Conservation (phyloP, 2,113 vertebrate genomes). For the Mobula birostris region DNA sequence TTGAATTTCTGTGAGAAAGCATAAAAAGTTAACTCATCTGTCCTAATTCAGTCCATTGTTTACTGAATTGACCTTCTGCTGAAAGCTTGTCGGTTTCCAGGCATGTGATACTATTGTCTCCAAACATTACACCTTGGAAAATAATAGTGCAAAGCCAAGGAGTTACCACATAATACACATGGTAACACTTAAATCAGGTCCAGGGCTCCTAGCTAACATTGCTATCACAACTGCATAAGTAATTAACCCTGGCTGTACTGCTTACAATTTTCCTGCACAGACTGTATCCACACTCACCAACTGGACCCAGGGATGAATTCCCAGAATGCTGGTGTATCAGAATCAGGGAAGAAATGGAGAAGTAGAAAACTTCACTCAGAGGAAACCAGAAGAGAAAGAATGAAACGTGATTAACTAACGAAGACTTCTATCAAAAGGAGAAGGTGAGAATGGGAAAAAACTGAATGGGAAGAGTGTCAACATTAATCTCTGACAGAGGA, state of each 20-base stretch:
- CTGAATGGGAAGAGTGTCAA: neutral
- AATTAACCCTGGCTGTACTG: neutral
- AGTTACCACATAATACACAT: neutral
- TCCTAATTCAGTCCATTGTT: neutral
- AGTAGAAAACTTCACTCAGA: too few relatives aligned
- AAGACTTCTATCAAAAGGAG: neutral
- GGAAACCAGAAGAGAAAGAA: neutral
- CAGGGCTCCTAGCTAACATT: neutral
- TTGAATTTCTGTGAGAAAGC: slow-evolving; percentile 69
- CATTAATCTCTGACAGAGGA: neutral
- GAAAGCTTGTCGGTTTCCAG: neutral
- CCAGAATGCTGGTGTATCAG: too few relatives aligned
- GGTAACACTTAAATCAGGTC: neutral
- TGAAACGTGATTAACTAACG: too few relatives aligned
- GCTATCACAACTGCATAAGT: neutral
- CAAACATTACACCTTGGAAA: neutral
- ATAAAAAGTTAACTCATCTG: neutral
- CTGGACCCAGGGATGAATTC: too few relatives aligned
- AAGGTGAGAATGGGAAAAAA: neutral
- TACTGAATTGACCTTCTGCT: neutral
- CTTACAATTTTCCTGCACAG: neutral
- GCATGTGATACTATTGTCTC: neutral
- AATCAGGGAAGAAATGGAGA: neutral
- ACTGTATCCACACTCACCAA: too few relatives aligned
- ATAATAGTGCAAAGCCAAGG: neutral